A percentile compares a stretch with the other conserved stretches of the same genome.
These are phyloP conservation scores for Ectemnius lituratus DNA, from an alignment of 2,888 invertebrate species.

Conservation along the genomic window DNA sequence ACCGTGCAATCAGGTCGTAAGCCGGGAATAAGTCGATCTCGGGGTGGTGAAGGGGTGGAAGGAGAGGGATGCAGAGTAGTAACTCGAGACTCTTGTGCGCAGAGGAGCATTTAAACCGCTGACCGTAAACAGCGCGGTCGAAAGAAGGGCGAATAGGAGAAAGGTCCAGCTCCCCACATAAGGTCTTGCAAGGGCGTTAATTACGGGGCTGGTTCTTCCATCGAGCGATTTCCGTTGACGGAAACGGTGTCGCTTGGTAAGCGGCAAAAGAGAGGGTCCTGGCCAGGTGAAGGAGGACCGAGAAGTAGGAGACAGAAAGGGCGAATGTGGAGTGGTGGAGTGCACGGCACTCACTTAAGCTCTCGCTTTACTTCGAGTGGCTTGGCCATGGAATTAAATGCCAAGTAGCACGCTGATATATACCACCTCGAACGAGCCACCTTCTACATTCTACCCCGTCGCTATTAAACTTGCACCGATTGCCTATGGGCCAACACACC, in stretches of 20 bases:
- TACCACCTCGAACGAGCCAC: not conserved
- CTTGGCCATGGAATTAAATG: slow-evolving; percentile 1
- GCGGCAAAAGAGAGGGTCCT: too few relatives aligned
- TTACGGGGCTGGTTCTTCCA: slow-evolving; percentile 49
- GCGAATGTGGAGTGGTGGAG: slow-evolving; percentile 1
- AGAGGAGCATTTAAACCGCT: slow-evolving; percentile 60
- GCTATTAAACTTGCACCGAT: not conserved
- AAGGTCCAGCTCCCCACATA: slow-evolving; percentile 27
- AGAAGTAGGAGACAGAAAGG: slow-evolving; percentile 2
- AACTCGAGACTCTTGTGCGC: slow-evolving; percentile 56
- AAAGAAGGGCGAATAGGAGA: slow-evolving; percentile 50
- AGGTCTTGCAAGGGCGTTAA: slow-evolving; percentile 57
- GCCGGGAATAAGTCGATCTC: not conserved
- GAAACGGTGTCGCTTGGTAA: slow-evolving; percentile 19
- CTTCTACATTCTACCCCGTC: not conserved
- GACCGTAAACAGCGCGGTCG: slow-evolving; percentile 59
- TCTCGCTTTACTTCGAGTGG: not conserved
- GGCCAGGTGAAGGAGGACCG: not conserved
- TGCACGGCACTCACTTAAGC: not conserved
- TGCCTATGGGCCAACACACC: not conserved
- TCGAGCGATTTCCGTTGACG: slow-evolving; percentile 52
- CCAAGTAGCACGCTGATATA: not conserved
- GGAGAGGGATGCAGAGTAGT: slow-evolving; percentile 31
- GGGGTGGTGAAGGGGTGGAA: not conserved
- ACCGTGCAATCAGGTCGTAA: not conserved